Evolutionary conservation across 23 tunicate species (phyloP).

Genomic region (Ascidia mentula): DNA sequence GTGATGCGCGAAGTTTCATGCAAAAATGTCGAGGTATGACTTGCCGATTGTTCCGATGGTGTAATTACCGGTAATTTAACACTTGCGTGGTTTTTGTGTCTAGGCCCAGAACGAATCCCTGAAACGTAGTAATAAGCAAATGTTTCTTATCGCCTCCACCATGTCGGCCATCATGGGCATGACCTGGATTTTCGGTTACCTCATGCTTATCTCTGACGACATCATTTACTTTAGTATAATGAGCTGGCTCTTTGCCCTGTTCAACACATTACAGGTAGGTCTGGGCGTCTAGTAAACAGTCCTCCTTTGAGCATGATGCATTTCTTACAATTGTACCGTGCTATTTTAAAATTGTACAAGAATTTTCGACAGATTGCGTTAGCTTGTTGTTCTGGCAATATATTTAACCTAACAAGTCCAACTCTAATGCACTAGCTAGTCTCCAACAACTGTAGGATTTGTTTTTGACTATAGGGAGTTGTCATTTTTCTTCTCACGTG

Average conservation of each 20-base stretch:
- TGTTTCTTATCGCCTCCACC: neutral
- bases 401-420: too few relatives aligned
- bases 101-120: neutral
- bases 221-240: constrained; percentile 5
- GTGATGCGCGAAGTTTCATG: constrained; percentile 26
- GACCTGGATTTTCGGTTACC: constrained; percentile 28
- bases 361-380: too few relatives aligned
- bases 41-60: too few relatives aligned
- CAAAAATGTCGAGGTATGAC: neutral
- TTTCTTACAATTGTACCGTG: too few relatives aligned
- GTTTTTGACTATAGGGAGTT: neutral
- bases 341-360: too few relatives aligned
- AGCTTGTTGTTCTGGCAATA: too few relatives aligned
- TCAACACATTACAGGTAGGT: constrained; percentile 32
- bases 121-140: constrained; percentile 13
- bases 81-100: too few relatives aligned
- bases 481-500: constrained; percentile 9
- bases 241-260: constrained; percentile 33
- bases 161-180: constrained; percentile 15
- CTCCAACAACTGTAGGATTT: neutral
- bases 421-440: too few relatives aligned
- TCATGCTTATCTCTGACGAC: constrained; percentile 34
- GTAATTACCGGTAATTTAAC: neutral
- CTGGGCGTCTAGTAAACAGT: too few relatives aligned
- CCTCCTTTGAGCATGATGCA: too few relatives aligned